phyloP scores from a whole-genome alignment of 2,888 invertebrate genomes.

The Spatulosminthurus flaviceps region DNA sequence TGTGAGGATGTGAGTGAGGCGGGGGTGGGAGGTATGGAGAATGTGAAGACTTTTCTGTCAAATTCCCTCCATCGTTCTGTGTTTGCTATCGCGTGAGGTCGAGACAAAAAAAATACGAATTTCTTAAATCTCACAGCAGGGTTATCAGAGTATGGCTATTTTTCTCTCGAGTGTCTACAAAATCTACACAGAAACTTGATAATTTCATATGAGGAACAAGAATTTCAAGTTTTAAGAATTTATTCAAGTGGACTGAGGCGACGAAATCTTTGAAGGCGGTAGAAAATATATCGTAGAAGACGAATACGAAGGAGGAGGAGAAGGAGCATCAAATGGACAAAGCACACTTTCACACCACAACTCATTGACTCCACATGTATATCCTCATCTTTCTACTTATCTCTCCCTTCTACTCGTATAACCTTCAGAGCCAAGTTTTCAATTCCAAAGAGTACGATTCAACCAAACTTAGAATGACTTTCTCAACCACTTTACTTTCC shows the following conservation, averaged over 20 bases:
- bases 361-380: slow-evolving; percentile 15
- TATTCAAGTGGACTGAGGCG: background rate
- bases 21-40: background rate
- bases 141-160: too few relatives aligned
- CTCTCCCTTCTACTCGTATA: background rate
- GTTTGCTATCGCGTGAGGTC: background rate
- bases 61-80: background rate
- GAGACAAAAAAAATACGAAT: background rate
- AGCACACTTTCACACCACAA: background rate
- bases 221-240: background rate
- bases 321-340: slow-evolving; percentile 10
- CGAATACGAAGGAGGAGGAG: background rate
- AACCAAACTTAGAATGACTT: background rate
- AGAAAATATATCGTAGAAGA: background rate
- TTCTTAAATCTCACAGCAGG: background rate
- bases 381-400: background rate
- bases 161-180: too few relatives aligned
- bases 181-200: background rate
- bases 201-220: background rate
- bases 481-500: background rate
- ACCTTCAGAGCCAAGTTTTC: background rate
- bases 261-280: background rate
- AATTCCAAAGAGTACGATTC: background rate
- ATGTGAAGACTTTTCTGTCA: background rate
- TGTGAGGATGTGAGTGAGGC: background rate